Conservation (phyloP, 2,113 vertebrate genomes). For the Vanacampus margaritifer region DNA sequence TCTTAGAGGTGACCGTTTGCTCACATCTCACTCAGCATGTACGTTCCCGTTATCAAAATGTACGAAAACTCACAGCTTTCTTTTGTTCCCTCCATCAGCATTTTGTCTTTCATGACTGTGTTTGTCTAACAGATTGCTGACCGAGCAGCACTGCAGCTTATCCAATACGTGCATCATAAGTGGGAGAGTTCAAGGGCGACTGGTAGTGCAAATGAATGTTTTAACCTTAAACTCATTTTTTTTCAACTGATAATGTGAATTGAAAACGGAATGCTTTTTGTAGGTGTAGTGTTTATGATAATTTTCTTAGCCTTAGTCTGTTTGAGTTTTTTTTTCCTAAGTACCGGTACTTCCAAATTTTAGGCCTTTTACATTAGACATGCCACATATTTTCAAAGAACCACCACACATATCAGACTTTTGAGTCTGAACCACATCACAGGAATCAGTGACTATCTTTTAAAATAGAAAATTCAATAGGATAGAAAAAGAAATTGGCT, state of each 20-base stretch:
- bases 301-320: not conserved
- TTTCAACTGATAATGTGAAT: conserved; percentile 28
- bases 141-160: conserved; percentile 40
- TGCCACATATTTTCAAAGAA: too few relatives aligned
- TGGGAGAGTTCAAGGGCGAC: conserved; percentile 33
- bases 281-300: not conserved
- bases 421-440: too few relatives aligned
- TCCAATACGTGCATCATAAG: conserved; percentile 26
- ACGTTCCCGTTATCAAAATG: conserved; percentile 25
- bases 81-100: conserved; percentile 15
- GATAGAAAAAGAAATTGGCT: too few relatives aligned
- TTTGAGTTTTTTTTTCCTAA: too few relatives aligned
- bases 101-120: conserved; percentile 11
- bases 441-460: too few relatives aligned
- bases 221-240: conserved; percentile 42
- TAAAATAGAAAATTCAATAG: too few relatives aligned
- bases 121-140: conserved; percentile 55
- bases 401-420: too few relatives aligned
- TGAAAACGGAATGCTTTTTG: not conserved
- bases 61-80: conserved; percentile 6
- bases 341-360: too few relatives aligned
- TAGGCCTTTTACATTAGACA: too few relatives aligned
- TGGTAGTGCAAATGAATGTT: conserved; percentile 22
- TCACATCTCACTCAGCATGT: conserved; percentile 1
- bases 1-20: conserved; percentile 13